phyloP scores from a whole-genome alignment of 2,888 invertebrate genomes.

The Zeuzera pyrina region DNA sequence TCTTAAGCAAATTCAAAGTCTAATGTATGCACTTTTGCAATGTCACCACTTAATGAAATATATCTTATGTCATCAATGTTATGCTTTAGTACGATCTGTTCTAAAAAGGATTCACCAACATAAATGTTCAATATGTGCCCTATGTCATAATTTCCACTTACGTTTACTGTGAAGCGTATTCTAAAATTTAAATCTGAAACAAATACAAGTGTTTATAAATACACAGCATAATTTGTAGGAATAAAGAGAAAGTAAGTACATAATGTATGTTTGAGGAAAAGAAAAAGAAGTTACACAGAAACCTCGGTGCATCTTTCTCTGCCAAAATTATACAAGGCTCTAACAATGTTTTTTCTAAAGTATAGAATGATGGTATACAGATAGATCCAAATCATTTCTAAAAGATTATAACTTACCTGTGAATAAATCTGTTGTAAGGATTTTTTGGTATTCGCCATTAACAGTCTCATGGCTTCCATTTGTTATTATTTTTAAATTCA shows the following conservation, averaged over 20 bases:
- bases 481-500: slow-evolving; percentile 21
- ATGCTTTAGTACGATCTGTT: slow-evolving; percentile 26
- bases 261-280: too few relatives aligned
- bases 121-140: slow-evolving; percentile 12
- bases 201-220: slow-evolving; percentile 6
- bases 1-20: slow-evolving; percentile 28
- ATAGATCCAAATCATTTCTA: too few relatives aligned
- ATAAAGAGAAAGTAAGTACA: background rate
- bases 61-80: slow-evolving; percentile 32
- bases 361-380: too few relatives aligned
- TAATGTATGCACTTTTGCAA: slow-evolving; percentile 28
- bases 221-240: too few relatives aligned
- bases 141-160: slow-evolving; percentile 3
- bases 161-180: slow-evolving; percentile 17
- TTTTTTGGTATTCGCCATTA: slow-evolving; percentile 16
- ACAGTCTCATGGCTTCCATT: slow-evolving; percentile 20
- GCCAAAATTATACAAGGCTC: too few relatives aligned
- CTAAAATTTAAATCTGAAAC: slow-evolving; percentile 28
- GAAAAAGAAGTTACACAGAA: too few relatives aligned
- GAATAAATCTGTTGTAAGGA: slow-evolving; percentile 20
- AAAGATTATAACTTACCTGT: slow-evolving; percentile 25
- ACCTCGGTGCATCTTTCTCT: too few relatives aligned
- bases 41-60: slow-evolving; percentile 35
- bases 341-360: too few relatives aligned
- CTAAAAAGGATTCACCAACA: slow-evolving; percentile 22